A percentile compares a stretch with the other conserved stretches of the same genome.
These are phyloP conservation scores for Notodonta dromedarius DNA, from an alignment of 2,888 invertebrate species.

Conservation along the genomic window DNA sequence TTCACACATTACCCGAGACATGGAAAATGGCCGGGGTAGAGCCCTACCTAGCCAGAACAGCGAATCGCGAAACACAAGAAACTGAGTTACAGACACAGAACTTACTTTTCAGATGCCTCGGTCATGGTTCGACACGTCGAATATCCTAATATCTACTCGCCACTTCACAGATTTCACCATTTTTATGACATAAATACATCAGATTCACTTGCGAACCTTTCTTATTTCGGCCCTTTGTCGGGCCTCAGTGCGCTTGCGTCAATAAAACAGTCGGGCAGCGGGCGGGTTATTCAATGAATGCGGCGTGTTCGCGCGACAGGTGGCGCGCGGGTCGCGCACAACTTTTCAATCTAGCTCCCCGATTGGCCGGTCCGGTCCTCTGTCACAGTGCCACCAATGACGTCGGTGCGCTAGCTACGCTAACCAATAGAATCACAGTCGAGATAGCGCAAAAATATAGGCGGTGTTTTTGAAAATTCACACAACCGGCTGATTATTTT, in stretches of 20 bases:
- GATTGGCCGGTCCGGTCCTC: conserved; percentile 55
- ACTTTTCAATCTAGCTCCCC: conserved; percentile 36
- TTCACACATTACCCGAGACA: conserved; percentile 59
- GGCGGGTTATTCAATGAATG: conserved; percentile 80
- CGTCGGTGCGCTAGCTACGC: conserved; percentile 37
- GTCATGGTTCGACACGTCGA: conserved; percentile 94
- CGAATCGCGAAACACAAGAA: conserved; percentile 63
- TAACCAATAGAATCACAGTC: conserved; percentile 57
- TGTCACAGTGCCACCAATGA: conserved; percentile 58
- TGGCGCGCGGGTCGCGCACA: conserved; percentile 73
- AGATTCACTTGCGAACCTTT: conserved; percentile 81
- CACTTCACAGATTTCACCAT: conserved; percentile 92
- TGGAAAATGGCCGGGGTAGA: conserved; percentile 80
- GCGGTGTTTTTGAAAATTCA: conserved; percentile 63
- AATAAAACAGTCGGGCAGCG: conserved; percentile 67
- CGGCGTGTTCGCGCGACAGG: conserved; percentile 73
- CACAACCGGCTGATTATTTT: conserved; percentile 41
- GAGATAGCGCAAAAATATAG: conserved; percentile 37
- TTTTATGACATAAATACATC: conserved; percentile 92
- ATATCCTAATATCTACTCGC: conserved; percentile 93
- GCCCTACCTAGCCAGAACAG: conserved; percentile 72
- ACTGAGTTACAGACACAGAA: conserved; percentile 68
- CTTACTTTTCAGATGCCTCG: conserved; percentile 96
- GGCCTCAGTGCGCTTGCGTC: conserved; percentile 83
- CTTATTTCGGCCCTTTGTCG: conserved; percentile 83